These are phyloP conservation scores for Paracanthobrama guichenoti DNA, from an alignment of 2,113 vertebrate genomes.

Conservation along the genomic window DNA sequence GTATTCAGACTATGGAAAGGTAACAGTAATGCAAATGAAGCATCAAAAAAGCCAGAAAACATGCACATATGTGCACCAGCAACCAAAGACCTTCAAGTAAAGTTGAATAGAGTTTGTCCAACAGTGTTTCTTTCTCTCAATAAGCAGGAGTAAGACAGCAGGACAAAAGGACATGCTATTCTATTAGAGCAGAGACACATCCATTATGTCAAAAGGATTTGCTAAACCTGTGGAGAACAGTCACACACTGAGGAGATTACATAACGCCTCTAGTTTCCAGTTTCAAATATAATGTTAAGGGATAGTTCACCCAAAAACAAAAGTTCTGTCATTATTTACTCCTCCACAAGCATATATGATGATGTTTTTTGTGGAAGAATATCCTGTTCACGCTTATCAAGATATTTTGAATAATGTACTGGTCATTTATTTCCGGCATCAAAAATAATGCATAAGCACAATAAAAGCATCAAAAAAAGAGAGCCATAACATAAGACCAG, in stretches of 20 bases:
- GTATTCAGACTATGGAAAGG: constrained; percentile 8
- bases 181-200: constrained; percentile 2
- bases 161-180: constrained; percentile 26
- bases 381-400: neutral
- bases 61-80: neutral
- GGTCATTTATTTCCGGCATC: neutral
- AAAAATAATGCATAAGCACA: too few species aligned
- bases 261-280: constrained; percentile 6
- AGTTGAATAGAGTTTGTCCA: neutral
- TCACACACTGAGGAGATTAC: constrained; percentile 15
- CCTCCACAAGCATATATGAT: neutral
- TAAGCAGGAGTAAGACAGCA: neutral
- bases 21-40: neutral
- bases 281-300: neutral
- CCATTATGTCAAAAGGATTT: constrained; percentile 19
- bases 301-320: neutral
- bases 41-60: constrained; percentile 12
- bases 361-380: neutral
- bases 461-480: too few species aligned
- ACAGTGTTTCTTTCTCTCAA: neutral
- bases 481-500: too few species aligned
- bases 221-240: constrained; percentile 8
- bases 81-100: neutral
- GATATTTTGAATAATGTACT: neutral
- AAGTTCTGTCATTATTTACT: neutral